Conservation (phyloP, 2,797 vertebrate genomes). For the Muraenolepis orangiensis region DNA sequence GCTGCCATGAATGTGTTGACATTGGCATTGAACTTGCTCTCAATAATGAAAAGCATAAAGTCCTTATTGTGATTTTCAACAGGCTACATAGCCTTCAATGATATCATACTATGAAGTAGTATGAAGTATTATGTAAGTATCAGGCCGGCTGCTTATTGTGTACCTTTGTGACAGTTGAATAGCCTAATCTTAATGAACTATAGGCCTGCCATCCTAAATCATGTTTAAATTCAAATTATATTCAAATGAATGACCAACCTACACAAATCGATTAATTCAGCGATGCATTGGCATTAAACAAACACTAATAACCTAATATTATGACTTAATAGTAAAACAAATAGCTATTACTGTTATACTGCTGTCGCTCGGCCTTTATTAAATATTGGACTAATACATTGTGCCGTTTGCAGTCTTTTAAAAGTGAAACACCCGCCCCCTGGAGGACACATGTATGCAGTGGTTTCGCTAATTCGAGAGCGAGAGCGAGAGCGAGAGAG, state of each 20-base stretch:
- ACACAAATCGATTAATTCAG: too few species aligned
- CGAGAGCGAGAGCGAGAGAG: not conserved
- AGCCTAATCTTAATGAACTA: not conserved
- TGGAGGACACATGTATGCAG: not conserved
- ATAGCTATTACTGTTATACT: too few species aligned
- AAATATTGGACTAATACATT: not conserved
- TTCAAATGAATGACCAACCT: too few species aligned
- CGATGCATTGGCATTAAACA: too few species aligned
- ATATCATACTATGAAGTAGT: not conserved
- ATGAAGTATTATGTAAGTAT: not conserved
- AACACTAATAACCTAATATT: too few species aligned
- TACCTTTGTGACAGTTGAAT: not conserved
- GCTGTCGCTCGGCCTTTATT: too few species aligned
- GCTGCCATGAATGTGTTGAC: not conserved
- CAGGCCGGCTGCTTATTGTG: not conserved
- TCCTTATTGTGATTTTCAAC: not conserved
- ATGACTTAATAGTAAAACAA: too few species aligned
- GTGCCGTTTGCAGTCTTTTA: not conserved
- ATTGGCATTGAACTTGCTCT: not conserved
- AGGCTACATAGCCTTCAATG: not conserved
- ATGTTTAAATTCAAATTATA: not conserved
- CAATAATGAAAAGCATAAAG: not conserved
- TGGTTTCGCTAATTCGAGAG: not conserved
- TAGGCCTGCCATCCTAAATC: not conserved
- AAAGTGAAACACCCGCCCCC: not conserved